Evolutionary conservation across 2,113 vertebrate genomes (phyloP).

Genomic region (Notothenia coriiceps): DNA sequence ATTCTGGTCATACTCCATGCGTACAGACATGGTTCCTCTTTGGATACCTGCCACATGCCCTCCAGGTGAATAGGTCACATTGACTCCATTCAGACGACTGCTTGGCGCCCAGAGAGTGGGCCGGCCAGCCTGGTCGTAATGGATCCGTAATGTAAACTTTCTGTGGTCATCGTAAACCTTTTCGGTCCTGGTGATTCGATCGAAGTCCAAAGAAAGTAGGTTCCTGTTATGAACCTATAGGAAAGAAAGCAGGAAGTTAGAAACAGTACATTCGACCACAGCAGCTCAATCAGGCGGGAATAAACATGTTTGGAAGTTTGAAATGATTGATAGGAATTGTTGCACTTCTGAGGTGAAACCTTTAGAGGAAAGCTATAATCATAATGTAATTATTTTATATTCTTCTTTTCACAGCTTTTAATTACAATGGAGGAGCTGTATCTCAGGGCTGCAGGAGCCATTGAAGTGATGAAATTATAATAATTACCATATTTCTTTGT

Average conservation of each 20-base stretch:
- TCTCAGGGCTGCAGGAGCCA: constrained; percentile 63
- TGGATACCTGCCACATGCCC: constrained; percentile 96
- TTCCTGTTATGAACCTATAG: constrained; percentile 96
- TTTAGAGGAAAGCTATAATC: constrained; percentile 47
- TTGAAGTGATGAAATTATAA: constrained; percentile 66
- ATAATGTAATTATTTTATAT: constrained; percentile 60
- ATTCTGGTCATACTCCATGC: constrained; percentile 96
- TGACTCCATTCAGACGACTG: constrained; percentile 95
- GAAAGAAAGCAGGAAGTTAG: constrained; percentile 4
- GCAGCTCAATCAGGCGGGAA: constrained; percentile 1
- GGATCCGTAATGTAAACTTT: constrained; percentile 96
- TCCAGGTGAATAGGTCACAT: constrained; percentile 93
- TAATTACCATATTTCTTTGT: constrained; percentile 74
- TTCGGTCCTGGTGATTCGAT: constrained; percentile 97
- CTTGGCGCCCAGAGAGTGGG: constrained; percentile 98
- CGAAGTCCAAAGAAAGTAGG: constrained; percentile 95
- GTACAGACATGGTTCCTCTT: constrained; percentile 97
- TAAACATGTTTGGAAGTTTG: constrained; percentile 7
- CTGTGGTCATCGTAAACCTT: constrained; percentile 99
- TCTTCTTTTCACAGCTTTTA: constrained; percentile 65
- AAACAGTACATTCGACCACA: constrained; percentile 9
- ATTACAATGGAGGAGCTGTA: constrained; percentile 59
- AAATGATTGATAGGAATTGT: constrained; percentile 22
- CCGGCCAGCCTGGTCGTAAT: constrained; percentile 93
- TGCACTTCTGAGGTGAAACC: constrained; percentile 42